phyloP scores from a whole-genome alignment of 2,797 vertebrate species.

The Sebastes flavidus region DNA sequence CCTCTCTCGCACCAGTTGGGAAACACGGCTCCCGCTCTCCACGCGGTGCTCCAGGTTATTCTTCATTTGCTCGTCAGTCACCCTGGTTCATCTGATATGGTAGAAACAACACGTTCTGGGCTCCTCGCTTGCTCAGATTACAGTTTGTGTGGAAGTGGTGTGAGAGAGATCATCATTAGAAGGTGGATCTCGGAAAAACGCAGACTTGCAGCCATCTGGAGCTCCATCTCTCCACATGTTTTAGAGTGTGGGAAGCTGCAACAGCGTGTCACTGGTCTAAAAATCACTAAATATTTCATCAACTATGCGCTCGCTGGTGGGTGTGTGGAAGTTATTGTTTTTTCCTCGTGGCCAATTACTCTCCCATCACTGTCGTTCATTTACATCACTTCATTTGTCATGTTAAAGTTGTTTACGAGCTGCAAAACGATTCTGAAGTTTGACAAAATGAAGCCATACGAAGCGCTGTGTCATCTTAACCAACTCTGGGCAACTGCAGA shows the following conservation, averaged over 20 bases:
- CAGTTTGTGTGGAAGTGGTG: conserved; percentile 39
- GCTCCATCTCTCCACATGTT: conserved; percentile 69
- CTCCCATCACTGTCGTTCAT: conserved; percentile 49
- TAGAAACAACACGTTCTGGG: conserved; percentile 33
- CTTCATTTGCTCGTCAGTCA: conserved; percentile 50
- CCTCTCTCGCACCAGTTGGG: not conserved
- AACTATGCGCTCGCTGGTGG: conserved; percentile 50
- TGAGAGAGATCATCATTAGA: conserved; percentile 56
- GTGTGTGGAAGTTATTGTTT: conserved; percentile 65
- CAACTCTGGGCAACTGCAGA: conserved; percentile 17
- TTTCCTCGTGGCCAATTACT: conserved; percentile 49
- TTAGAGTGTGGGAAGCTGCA: conserved; percentile 71
- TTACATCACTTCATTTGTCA: conserved; percentile 66
- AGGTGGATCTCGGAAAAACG: conserved; percentile 60
- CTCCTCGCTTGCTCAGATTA: conserved; percentile 36
- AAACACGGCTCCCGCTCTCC: conserved; percentile 7
- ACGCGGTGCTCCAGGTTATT: conserved; percentile 33
- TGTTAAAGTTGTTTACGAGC: not conserved
- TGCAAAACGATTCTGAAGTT: conserved; percentile 19
- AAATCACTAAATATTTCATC: conserved; percentile 71
- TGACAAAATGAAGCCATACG: conserved; percentile 49
- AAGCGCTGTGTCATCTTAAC: not conserved
- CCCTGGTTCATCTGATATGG: conserved; percentile 42
- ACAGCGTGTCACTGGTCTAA: conserved; percentile 67
- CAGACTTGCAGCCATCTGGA: conserved; percentile 74